Evolutionary conservation across 2,113 vertebrate genomes (phyloP), one percentile per base, ranked within the genome.

Genomic region (Chaetodon auriga): DNA sequence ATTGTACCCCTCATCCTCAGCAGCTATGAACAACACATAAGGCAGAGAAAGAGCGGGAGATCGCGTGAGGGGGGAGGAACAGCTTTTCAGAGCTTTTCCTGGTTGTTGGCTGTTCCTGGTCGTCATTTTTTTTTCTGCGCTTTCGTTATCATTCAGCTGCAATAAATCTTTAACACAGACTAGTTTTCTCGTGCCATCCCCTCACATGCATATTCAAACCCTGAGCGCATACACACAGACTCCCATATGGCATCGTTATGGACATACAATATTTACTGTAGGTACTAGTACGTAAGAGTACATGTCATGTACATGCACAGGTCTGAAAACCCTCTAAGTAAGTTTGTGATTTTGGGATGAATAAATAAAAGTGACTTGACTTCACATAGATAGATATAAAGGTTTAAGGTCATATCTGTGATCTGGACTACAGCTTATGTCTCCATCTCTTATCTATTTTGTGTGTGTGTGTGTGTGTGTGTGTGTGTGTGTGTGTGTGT

Each of bases 1-100:
- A 10, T 53, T 46, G 81, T 71, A 23, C 19, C 60, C 78, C 75
- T 85, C 68, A 86, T 92, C 85, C 79, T 85, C 45, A 75, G 82
- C 65, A 14, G 57, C 87, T 90, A 78, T 82, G 51, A 84, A 87
- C 89, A 83, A 86, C 90, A 91, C 89, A 87, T 75, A 41, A 86
- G 62, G 82, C 21, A 45, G 19, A 68, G 16, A 84, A 79, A 66
- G 86, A 82, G 88, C n/a, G 18, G 85, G 81, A 86, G 58, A 79
- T 30, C 2, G 6, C 1, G 14, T 35, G 54, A 30, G 49, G 53
- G 76, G 75, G 55, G 69, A 2, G 58, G 60, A 66, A 23, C 19
- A 53, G 51, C 64, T 87, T 68, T 45, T 65, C 70, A 72, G n/a
- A 83, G 57, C 14, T 41, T 64, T 25, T 25, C 25, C 73, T 70